Conservation (phyloP, 2,888 invertebrate species). For the Piscicola geometra region DNA sequence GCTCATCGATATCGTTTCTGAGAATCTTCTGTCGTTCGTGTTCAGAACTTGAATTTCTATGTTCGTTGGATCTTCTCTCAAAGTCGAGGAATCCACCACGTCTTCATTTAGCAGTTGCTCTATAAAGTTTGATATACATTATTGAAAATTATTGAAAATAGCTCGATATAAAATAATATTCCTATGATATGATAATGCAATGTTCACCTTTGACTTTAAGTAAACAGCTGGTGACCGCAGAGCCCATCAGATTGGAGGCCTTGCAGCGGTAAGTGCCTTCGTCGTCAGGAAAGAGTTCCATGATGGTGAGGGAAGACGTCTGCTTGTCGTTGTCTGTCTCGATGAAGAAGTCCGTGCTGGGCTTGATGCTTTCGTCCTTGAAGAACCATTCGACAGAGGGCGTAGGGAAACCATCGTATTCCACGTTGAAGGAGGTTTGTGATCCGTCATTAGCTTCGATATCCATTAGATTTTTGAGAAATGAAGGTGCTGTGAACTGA, state of each 20-base stretch:
- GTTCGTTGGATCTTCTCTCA: not conserved
- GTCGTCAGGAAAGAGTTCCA: conserved; percentile 95
- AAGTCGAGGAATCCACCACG: not conserved
- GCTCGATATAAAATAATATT: not conserved
- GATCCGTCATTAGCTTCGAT: conserved; percentile 28
- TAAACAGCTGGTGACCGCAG: conserved; percentile 82
- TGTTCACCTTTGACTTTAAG: conserved; percentile 55
- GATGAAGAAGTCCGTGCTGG: conserved; percentile 34
- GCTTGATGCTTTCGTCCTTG: conserved; percentile 45
- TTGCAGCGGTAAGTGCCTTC: conserved; percentile 93
- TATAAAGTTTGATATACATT: not conserved
- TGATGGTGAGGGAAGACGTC: conserved; percentile 77
- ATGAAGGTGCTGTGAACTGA: conserved; percentile 1
- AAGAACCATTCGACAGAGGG: conserved; percentile 53
- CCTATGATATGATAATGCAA: not conserved
- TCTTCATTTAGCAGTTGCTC: not conserved
- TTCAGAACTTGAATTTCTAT: not conserved
- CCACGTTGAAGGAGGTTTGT: conserved; percentile 21
- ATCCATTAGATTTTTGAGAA: conserved; percentile 7
- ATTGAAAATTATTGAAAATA: not conserved
- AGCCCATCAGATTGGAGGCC: conserved; percentile 74
- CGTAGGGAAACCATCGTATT: conserved; percentile 26
- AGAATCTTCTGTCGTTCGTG: conserved; percentile 5
- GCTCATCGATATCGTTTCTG: conserved; percentile 26
- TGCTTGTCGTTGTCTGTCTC: conserved; percentile 67